These are phyloP conservation scores for Grammomys surdaster DNA, from an alignment of 2,113 vertebrate species.

Conservation along the genomic window DNA sequence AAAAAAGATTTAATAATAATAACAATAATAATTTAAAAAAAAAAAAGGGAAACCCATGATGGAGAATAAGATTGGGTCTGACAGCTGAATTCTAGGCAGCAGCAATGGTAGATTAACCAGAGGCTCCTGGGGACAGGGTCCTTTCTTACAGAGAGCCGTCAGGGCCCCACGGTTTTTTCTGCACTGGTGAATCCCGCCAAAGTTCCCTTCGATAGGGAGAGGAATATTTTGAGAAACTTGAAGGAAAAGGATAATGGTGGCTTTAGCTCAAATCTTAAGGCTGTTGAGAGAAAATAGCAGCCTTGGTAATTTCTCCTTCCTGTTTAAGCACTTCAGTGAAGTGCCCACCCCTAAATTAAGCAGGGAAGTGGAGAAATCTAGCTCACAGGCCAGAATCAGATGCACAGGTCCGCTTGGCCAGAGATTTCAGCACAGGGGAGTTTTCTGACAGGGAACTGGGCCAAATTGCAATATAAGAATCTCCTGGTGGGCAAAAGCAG, in stretches of 20 bases:
- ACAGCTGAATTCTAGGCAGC: not conserved
- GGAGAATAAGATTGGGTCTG: not conserved
- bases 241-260: constrained; percentile 58
- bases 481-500: not conserved
- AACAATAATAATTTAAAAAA: too few relatives aligned
- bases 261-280: constrained; percentile 67
- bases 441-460: constrained; percentile 16
- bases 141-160: not conserved
- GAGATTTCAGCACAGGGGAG: not conserved
- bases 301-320: constrained; percentile 73
- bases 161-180: constrained; percentile 3
- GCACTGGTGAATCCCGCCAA: constrained; percentile 70
- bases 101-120: not conserved
- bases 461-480: not conserved
- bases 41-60: not conserved
- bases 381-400: constrained; percentile 19
- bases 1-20: too few relatives aligned
- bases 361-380: constrained; percentile 38
- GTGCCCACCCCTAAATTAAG: constrained; percentile 72
- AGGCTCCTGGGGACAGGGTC: not conserved
- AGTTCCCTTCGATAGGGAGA: constrained; percentile 51
- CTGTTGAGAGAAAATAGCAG: constrained; percentile 72
- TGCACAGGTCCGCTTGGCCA: constrained; percentile 44
- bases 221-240: constrained; percentile 73
- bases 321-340: constrained; percentile 71